Percentiles rank a stretch among this genome's conserved stretches.
These are phyloP conservation scores for Coptodon bakossiorum DNA, from an alignment of 2,113 vertebrate species.

Conservation along the genomic window DNA sequence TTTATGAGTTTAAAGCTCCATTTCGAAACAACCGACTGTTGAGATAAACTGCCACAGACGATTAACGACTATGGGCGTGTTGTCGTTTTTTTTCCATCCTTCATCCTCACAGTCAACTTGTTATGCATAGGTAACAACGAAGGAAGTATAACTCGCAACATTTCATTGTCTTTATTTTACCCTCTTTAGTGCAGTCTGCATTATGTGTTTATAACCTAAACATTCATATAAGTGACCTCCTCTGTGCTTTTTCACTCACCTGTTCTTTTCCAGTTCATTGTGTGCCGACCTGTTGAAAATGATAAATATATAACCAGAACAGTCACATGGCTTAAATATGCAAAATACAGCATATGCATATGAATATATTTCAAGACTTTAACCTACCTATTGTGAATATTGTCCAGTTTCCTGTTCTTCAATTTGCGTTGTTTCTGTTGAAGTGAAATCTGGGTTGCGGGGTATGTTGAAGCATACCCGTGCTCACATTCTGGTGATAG, in stretches of 20 bases:
- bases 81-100: neutral
- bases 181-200: neutral
- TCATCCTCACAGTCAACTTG: neutral
- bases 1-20: conserved; percentile 13
- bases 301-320: neutral
- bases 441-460: conserved; percentile 73
- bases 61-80: neutral
- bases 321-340: neutral
- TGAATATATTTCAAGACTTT: neutral
- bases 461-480: conserved; percentile 88
- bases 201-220: neutral
- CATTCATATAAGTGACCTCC: neutral
- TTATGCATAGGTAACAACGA: neutral
- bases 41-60: neutral
- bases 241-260: conserved; percentile 72
- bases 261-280: conserved; percentile 95
- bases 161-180: neutral
- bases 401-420: conserved; percentile 79
- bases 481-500: conserved; percentile 84
- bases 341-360: neutral
- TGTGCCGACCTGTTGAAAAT: conserved; percentile 83
- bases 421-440: conserved; percentile 82
- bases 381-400: conserved; percentile 64
- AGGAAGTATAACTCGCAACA: neutral
- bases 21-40: neutral